These are phyloP conservation scores for Rapana venosa DNA, from an alignment of 2,888 invertebrate genomes.

Conservation along the genomic window DNA sequence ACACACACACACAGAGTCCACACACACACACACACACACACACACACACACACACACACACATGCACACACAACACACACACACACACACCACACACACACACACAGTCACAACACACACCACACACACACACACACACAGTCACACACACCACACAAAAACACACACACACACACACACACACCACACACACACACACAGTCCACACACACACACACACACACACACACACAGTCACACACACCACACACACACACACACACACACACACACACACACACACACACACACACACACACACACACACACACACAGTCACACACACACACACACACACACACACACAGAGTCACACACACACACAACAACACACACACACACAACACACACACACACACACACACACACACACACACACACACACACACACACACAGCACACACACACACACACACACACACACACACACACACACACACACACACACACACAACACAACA, in stretches of 20 bases:
- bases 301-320: conserved; percentile 2
- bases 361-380: too few species aligned
- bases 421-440: not conserved
- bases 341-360: too few species aligned
- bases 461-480: not conserved
- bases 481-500: not conserved
- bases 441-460: not conserved
- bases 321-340: not conserved
- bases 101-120: too few species aligned
- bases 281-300: conserved; percentile 14
- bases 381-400: not conserved
- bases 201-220: not conserved
- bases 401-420: not conserved
- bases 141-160: too few species aligned
- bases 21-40: too few species aligned
- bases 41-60: too few species aligned
- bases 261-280: conserved; percentile 2
- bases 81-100: too few species aligned
- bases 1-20: too few species aligned
- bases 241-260: not conserved
- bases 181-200: not conserved
- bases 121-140: too few species aligned
- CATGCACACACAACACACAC: too few species aligned
- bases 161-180: not conserved
- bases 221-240: not conserved